Evolutionary conservation across 2,113 vertebrate genomes (phyloP), one percentile per base, ranked within the genome.

Genomic region (Zosterops pallidus): DNA sequence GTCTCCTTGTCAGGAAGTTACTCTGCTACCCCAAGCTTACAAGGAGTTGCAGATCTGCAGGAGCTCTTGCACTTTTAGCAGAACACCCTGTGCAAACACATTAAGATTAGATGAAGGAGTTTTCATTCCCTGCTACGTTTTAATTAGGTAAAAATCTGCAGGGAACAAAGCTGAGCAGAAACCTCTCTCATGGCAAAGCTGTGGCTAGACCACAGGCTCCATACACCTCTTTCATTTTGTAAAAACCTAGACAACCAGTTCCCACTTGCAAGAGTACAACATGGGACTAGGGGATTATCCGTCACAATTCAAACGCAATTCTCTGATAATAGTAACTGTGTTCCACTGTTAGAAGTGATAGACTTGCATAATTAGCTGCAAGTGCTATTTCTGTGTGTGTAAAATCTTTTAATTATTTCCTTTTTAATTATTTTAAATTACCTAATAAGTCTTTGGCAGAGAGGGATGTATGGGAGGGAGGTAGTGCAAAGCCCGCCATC

Each of bases 391-490:
- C 94, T 96, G 76, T 96, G 87, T 94, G 94, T 95, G 77, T 71
- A 95, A 96, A 91, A 95, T 94, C 91, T 95, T 95, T 95, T 96
- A 95, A 96, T 96, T 95, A 95, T 97, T 96, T 97, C 87, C 81
- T 89, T 91, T 95, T 97, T 96, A 97, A 96, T 97, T 96, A 97
- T 95, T 96, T 96, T 94, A 95, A 96, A 97, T 97, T 96, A 94
- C 94, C 92, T 96, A 95, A 94, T 96, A 95, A 96, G 82, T 97
- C 87, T 94, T 94, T 97, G 94, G 94, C 82, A 92, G 94, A 95
- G 82, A 86, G 57, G 52, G 67, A 95, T 63, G 74, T 81, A 92
- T 75, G 81, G 81, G 70, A 84, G 91, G 91, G 96, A 93, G 70
- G 90, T 52, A 95, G 80, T 11, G 2, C 1, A 8, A 90, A 91